These are phyloP conservation scores for Peromyscus attwateri DNA, from an alignment of 2,797 vertebrate genomes.

Conservation along the genomic window DNA sequence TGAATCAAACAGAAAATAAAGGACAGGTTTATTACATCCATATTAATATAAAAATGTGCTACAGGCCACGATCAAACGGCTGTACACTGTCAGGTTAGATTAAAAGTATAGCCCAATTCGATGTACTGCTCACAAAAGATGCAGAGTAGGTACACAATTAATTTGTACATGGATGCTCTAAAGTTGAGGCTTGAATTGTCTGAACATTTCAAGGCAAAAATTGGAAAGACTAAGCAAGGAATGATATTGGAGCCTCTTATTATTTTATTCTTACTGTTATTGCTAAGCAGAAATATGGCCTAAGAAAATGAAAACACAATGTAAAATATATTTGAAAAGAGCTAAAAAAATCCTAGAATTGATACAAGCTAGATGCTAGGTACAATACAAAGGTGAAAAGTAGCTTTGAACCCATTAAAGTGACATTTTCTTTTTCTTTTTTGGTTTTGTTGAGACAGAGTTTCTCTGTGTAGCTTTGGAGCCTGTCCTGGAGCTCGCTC, in stretches of 20 bases:
- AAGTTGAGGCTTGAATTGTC: not conserved
- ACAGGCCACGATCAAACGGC: not conserved
- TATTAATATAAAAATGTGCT: not conserved
- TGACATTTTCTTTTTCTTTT: too few relatives aligned
- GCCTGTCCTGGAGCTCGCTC: too few relatives aligned
- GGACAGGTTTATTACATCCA: not conserved
- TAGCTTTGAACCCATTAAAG: not conserved
- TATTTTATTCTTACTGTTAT: not conserved
- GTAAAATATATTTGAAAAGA: constrained; percentile 19
- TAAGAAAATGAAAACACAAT: not conserved
- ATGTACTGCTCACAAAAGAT: not conserved
- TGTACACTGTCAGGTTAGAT: not conserved
- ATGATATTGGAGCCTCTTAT: not conserved
- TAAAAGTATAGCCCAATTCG: not conserved
- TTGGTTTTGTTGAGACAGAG: too few relatives aligned
- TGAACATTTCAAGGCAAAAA: constrained; percentile 27
- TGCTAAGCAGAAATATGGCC: not conserved
- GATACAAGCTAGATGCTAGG: not conserved
- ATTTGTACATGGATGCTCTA: not conserved
- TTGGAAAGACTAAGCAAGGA: not conserved
- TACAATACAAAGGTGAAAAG: not conserved
- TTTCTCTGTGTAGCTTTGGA: too few relatives aligned
- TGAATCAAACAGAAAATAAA: constrained; percentile 13
- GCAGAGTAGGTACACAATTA: not conserved
- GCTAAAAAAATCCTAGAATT: not conserved